Base-by-base conservation (phyloP, 2,113 vertebrate species). In the Ifrita kowaldi region DNA sequence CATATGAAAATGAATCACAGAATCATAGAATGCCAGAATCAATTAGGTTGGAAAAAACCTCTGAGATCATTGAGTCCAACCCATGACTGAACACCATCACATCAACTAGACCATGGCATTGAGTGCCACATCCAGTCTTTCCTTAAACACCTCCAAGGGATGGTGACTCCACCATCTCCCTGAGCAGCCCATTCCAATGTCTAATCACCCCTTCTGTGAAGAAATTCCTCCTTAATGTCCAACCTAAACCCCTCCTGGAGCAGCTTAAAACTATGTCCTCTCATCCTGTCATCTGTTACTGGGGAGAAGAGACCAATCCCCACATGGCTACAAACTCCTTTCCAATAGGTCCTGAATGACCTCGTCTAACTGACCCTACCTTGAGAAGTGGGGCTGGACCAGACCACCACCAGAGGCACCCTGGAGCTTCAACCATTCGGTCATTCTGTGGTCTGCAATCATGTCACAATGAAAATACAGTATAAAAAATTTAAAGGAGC, bases 61-160 rank as follows among this genome's bases (percentile, higher is more conserved):
- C 39, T 46, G 21, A 11, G 14, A 27, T 50, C 13, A 9, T 9
- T 3, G 22, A 67, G 24, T 46, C 56, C 21, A 39, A 19, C n/a
- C 26, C 13, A 8, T 32, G 46, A 27, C 15, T 0, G 1, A 35
- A 20, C 3, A 8, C 17, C 16, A 5, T 11, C 17, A 1, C 30
- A 16, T 17, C 53, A 60, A 15, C 20, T 11, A 26, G 26, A n/a
- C 16, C 24, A 3, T 46, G 21, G 17, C 46, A 6, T 46, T 11
- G 18, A 47, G 30, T 62, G 9, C 39, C 21, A 3, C 17, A 6
- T 0, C 11, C 24, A 27, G 39, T 47, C 30, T 60, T 22, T n/a
- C n/a, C 53, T 32, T 75, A 12, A 55, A 19, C 11, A 16, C 3
- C 16, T 67, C 30, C n/a, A 10, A 16, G n/a, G 21, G 21, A 27